phyloP scores from a whole-genome alignment of 1,140 invertebrate genomes.

The Aphaenogaster ashmeadi region DNA sequence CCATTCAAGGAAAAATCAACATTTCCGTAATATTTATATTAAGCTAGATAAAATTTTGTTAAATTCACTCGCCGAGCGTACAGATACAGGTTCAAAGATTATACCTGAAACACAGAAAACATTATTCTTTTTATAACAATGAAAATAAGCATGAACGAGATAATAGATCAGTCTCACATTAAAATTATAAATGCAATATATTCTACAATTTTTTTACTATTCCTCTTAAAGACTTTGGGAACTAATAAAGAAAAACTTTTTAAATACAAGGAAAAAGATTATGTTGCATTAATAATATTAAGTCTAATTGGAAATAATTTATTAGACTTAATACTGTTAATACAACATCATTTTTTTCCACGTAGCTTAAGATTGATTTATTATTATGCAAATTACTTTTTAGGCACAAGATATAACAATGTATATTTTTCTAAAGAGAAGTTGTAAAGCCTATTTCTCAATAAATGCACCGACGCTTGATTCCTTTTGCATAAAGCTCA shows the following conservation, averaged over 20 bases:
- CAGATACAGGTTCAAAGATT: not conserved
- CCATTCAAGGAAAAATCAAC: not conserved
- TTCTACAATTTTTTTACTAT: not conserved
- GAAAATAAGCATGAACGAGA: not conserved
- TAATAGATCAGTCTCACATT: not conserved
- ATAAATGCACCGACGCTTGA: not conserved
- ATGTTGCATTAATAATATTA: too few species aligned
- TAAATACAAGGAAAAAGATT: not conserved
- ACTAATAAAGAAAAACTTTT: not conserved
- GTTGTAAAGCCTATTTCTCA: not conserved
- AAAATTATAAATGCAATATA: not conserved
- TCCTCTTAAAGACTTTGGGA: not conserved
- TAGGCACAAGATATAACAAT: not conserved
- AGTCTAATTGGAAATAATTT: too few species aligned
- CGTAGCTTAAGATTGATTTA: not conserved
- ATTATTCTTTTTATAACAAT: slow-evolving; percentile 15
- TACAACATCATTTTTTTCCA: too few species aligned
- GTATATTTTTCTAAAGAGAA: not conserved
- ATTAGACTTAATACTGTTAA: too few species aligned
- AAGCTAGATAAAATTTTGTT: not conserved
- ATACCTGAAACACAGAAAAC: not conserved
- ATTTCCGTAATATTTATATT: not conserved
- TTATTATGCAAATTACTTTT: slow-evolving; percentile 1
- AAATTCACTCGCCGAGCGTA: slow-evolving; percentile 2
- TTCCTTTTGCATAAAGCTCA: not conserved